Evolutionary conservation across 2,888 invertebrate genomes (phyloP).

Genomic region (Ochropleura leucogaster): DNA sequence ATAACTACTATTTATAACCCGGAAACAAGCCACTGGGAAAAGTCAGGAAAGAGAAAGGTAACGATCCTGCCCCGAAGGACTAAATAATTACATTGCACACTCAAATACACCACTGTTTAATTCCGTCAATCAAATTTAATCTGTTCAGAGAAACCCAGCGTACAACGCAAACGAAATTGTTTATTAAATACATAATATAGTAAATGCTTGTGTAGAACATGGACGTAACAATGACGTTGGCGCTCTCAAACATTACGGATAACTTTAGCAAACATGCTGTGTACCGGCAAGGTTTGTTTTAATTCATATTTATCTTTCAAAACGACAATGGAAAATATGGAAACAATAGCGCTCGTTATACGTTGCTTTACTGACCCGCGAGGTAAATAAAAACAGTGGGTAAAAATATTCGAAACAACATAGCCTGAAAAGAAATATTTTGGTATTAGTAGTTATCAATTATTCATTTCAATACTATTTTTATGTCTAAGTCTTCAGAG

Average conservation of each 20-base stretch:
- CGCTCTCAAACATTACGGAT: conserved; percentile 57
- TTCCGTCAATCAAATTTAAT: not conserved
- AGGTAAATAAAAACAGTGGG: conserved; percentile 32
- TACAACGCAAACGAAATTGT: conserved; percentile 19
- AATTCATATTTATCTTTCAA: conserved; percentile 55
- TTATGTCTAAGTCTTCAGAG: not conserved
- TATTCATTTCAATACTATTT: not conserved
- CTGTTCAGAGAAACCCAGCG: not conserved
- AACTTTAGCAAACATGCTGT: conserved; percentile 54
- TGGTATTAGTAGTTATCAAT: not conserved
- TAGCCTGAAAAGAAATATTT: not conserved
- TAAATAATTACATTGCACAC: conserved; percentile 3
- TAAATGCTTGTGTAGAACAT: conserved; percentile 32
- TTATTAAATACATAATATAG: conserved; percentile 29
- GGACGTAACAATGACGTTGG: conserved; percentile 59
- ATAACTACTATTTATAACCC: not conserved
- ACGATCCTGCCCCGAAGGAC: not conserved
- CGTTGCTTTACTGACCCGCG: conserved; percentile 27
- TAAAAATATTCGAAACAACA: conserved; percentile 12
- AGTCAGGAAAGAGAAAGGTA: not conserved
- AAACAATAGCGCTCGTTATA: conserved; percentile 56
- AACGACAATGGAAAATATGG: conserved; percentile 53
- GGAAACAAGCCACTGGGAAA: conserved; percentile 16
- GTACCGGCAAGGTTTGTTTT: conserved; percentile 38
- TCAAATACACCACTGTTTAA: not conserved